These are phyloP conservation scores for Temnopleurus reevesii DNA, from an alignment of 53 echinoderm and acorn worm genomes.

Conservation along the genomic window DNA sequence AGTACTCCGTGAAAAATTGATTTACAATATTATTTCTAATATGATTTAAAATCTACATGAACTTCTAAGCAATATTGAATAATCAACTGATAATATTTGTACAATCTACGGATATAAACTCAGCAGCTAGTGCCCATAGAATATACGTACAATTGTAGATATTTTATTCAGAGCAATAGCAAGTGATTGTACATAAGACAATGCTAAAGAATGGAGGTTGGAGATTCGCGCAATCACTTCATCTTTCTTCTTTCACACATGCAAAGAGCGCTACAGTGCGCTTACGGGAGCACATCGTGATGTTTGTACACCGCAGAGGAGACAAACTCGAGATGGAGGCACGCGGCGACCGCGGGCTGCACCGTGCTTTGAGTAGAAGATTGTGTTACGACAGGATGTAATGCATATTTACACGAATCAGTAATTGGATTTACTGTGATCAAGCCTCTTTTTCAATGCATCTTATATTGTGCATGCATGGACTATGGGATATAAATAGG, in stretches of 20 bases:
- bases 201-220: too few species aligned
- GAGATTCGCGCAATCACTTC: too few species aligned
- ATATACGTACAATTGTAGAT: too few species aligned
- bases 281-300: background rate
- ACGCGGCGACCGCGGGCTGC: background rate
- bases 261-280: background rate
- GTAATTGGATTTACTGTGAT: conserved; percentile 26
- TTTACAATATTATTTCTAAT: background rate
- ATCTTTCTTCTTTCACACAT: too few species aligned
- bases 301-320: background rate
- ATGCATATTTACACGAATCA: conserved; percentile 30
- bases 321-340: background rate
- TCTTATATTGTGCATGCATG: background rate
- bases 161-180: too few species aligned
- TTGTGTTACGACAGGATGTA: conserved; percentile 10
- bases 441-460: background rate
- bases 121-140: too few species aligned
- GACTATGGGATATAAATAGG: background rate
- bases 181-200: too few species aligned
- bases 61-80: background rate
- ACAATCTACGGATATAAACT: too few species aligned
- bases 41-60: too few species aligned
- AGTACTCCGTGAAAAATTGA: background rate
- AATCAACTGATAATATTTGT: background rate
- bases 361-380: background rate